These are phyloP conservation scores for Poeciliopsis turneri DNA, from an alignment of 2,797 vertebrate species.

Conservation along the genomic window DNA sequence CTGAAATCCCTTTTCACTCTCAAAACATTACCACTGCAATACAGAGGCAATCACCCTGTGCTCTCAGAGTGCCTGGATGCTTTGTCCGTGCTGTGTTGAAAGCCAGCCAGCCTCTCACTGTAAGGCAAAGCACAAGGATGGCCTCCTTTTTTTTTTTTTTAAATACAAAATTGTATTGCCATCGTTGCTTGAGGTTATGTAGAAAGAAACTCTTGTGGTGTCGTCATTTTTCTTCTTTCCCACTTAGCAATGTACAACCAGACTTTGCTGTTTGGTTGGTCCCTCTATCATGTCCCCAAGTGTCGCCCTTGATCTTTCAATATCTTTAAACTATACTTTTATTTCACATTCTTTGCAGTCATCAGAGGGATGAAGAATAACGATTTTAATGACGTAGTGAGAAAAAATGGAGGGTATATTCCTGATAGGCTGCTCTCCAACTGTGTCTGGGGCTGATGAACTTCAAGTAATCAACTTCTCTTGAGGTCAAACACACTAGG, in stretches of 20 bases:
- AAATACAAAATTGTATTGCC: conserved; percentile 40
- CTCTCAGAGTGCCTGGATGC: conserved; percentile 44
- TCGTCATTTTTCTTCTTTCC: conserved; percentile 58
- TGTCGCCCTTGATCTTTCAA: conserved; percentile 30
- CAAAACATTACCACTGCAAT: conserved; percentile 57
- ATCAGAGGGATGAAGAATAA: conserved; percentile 55
- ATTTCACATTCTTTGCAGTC: conserved; percentile 59
- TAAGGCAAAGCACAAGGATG: conserved; percentile 40
- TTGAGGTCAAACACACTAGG: conserved; percentile 26
- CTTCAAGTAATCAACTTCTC: conserved; percentile 59
- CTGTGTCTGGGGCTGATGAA: conserved; percentile 36
- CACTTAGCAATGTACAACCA: conserved; percentile 54
- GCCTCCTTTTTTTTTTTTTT: conserved; percentile 27
- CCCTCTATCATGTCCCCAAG: conserved; percentile 36
- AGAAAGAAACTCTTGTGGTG: conserved; percentile 47
- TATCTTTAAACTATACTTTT: conserved; percentile 54
- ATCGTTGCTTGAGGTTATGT: conserved; percentile 47
- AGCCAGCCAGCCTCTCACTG: conserved; percentile 36
- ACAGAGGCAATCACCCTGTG: conserved; percentile 51
- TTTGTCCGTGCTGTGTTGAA: conserved; percentile 39
- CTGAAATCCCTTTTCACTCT: conserved; percentile 46
- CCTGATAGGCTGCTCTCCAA: conserved; percentile 49
- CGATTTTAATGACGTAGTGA: conserved; percentile 61
- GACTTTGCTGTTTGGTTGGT: conserved; percentile 38
- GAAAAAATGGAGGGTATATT: conserved; percentile 49